phyloP scores from a whole-genome alignment of 2,888 invertebrate genomes.

The Euspilapteryx auroguttella region DNA sequence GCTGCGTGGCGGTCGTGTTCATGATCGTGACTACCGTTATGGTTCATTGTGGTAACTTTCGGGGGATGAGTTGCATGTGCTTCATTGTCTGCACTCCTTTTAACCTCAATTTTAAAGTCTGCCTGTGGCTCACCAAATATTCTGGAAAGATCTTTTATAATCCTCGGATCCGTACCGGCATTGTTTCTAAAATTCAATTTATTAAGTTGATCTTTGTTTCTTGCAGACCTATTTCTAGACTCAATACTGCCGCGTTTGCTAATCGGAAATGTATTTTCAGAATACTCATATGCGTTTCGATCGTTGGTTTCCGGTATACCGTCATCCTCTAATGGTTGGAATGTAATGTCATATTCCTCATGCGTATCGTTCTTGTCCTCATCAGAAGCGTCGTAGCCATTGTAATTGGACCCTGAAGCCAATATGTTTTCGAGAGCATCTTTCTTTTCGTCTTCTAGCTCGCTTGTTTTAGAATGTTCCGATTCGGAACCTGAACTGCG shows the following conservation, averaged over 20 bases:
- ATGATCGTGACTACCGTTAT: conserved; percentile 20
- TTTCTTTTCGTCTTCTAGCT: conserved; percentile 26
- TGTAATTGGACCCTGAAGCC: conserved; percentile 25
- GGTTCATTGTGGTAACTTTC: conserved; percentile 22
- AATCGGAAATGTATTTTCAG: conserved; percentile 67
- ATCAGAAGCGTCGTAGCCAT: conserved; percentile 30
- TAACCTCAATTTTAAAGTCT: conserved; percentile 51
- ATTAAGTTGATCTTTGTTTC: conserved; percentile 29
- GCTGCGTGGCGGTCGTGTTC: conserved; percentile 16
- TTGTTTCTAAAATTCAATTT: conserved; percentile 32
- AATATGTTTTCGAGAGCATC: conserved; percentile 12
- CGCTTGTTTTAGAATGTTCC: conserved; percentile 17
- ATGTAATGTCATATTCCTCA: conserved; percentile 49
- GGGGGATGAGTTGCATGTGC: conserved; percentile 37
- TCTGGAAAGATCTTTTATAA: conserved; percentile 68
- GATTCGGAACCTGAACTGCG: conserved; percentile 35
- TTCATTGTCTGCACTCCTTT: conserved; percentile 45
- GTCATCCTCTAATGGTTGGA: conserved; percentile 49
- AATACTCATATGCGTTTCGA: conserved; percentile 34
- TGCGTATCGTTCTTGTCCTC: conserved; percentile 42
- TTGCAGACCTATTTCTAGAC: conserved; percentile 29
- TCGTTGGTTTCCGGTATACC: conserved; percentile 31
- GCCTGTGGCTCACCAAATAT: conserved; percentile 60
- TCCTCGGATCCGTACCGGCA: conserved; percentile 68
- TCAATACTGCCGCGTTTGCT: conserved; percentile 63